Base-by-base conservation (phyloP, 2,113 vertebrate genomes). In the Amazona guildingii region DNA sequence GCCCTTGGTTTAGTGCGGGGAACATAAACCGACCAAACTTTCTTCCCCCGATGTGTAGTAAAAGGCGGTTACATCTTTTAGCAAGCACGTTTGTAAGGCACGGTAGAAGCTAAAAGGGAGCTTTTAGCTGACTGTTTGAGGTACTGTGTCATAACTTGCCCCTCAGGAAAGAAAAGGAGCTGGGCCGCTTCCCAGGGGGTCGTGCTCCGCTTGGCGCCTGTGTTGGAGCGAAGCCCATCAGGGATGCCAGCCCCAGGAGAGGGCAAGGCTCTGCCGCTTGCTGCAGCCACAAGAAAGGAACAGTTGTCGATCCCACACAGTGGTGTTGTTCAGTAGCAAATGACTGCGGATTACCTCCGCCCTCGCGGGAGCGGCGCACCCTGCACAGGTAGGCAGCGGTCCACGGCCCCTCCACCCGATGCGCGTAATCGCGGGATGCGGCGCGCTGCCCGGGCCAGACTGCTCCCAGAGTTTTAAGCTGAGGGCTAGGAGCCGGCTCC, bases 101-200 rank as follows among this genome's bases (percentile, higher is more conserved):
- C 0, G 2, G 29, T 9, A 27, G 28, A 23, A 18, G 13, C 41
- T 7, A 4, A 3, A 4, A 4, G 24, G 66, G 18, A 18, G 23
- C 5, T 75, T 21, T 19, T 5, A 10, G 29, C 43, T 13, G 28
- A 0, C 12, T 2, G 17, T 11, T 2, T 2, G 28, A 31, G 21
- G 29, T 3, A 2, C 1, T 0, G 7, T 0, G 21, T 3, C 12
- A 4, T 2, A 29, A 59, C 64, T 29, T 24, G 54, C 66, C 54
- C 29, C 6, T 5, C 28, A 7, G 70, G 18, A 44, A 59, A 35
- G 55, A 59, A 15, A 23, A n/a, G 20, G 20, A 35, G 57, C 33
- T 23, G 55, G 33, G 55, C 19, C 33, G 20, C 55, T 13, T 21
- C 20, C 33, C 55, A 9, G 57, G 6, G 20, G 33, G 20, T 59